Evolutionary conservation across 2,113 vertebrate genomes (phyloP), one percentile per base, ranked within the genome.

Genomic region (Climacteris rufus): DNA sequence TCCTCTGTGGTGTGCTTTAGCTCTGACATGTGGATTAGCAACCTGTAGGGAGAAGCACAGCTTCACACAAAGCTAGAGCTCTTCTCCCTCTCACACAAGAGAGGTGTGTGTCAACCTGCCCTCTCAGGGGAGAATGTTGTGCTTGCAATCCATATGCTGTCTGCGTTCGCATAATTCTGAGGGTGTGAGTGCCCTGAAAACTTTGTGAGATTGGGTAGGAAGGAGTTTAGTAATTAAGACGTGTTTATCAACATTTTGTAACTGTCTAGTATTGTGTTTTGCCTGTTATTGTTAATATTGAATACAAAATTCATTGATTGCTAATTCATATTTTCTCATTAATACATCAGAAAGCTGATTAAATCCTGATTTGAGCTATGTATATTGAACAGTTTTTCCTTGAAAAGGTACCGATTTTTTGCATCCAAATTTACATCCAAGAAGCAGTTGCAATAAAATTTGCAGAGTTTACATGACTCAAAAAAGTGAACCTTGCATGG

Each of bases 1-100:
- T 35, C 47, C 52, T 79, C 12, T 1, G 1, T 10, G 37, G 28
- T 0, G 1, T 31, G 23, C 35, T 74, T 74, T 78, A 0, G 0
- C 24, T 13, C 37, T 56, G 25, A 18, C 28, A 6, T 6, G 6
- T 33, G 57, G 7, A 16, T 83, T 68, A 80, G 63, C 39, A 53
- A 33, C 35, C 14, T 61, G 37, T 8, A 40, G 22, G 70, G 42
- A 79, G 61, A 49, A 61, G 17, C 63, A 37, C 16, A 59, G 35
- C 47, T 54, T 63, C 49, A 12, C 11, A 17, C 39, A 72, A 28
- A 84, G 10, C 54, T 54, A 6, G 12, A 77, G 24, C n/a, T 49
- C 42, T 17, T 65, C 8, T 53, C 9, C 50, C 42, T 54, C 63
- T 20, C 31, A 9, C 14, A 7, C 40, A 28, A 4, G n/a, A n/a